phyloP scores from a whole-genome alignment of 1,140 invertebrate genomes.

The Chlorops oryzae region DNA sequence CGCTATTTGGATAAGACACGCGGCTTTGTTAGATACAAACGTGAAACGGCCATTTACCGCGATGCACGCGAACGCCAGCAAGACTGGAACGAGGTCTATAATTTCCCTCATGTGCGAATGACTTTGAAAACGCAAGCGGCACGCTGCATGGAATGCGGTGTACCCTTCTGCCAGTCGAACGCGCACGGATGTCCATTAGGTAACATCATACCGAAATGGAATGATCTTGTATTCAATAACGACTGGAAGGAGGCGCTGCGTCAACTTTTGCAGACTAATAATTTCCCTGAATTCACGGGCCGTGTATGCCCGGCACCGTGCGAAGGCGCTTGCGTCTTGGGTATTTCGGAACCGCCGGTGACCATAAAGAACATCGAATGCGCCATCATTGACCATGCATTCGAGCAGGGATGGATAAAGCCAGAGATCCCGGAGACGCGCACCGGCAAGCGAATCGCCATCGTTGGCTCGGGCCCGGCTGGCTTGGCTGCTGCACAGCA shows the following conservation, averaged over 20 bases:
- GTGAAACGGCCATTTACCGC: conserved; percentile 81
- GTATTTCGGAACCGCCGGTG: conserved; percentile 91
- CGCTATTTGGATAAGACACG: conserved; percentile 83
- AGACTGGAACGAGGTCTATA: conserved; percentile 97
- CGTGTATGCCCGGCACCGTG: conserved; percentile 97
- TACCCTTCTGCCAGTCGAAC: conserved; percentile 96
- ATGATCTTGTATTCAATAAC: conserved; percentile 88
- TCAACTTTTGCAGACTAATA: conserved; percentile 95
- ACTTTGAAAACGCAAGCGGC: conserved; percentile 88
- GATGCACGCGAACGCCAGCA: conserved; percentile 74
- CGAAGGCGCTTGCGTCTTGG: conserved; percentile 95
- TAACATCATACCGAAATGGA: conserved; percentile 99
- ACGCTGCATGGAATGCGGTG: conserved; percentile 98
- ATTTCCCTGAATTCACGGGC: conserved; percentile 99
- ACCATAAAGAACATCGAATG: conserved; percentile 99
- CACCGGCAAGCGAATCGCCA: conserved; percentile 80
- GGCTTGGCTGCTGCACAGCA: conserved; percentile 96
- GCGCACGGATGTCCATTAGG: conserved; percentile 91
- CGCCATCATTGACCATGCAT: conserved; percentile 97
- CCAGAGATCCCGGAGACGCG: conserved; percentile 58
- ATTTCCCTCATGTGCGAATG: conserved; percentile 77
- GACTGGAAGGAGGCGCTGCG: conserved; percentile 96
- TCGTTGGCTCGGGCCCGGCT: conserved; percentile 94
- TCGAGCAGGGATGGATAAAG: conserved; percentile 92
- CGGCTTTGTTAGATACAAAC: conserved; percentile 93